Evolutionary conservation across 1,140 invertebrate species (phyloP), one percentile per base, ranked within the genome.

Genomic region (Watersipora subatra): DNA sequence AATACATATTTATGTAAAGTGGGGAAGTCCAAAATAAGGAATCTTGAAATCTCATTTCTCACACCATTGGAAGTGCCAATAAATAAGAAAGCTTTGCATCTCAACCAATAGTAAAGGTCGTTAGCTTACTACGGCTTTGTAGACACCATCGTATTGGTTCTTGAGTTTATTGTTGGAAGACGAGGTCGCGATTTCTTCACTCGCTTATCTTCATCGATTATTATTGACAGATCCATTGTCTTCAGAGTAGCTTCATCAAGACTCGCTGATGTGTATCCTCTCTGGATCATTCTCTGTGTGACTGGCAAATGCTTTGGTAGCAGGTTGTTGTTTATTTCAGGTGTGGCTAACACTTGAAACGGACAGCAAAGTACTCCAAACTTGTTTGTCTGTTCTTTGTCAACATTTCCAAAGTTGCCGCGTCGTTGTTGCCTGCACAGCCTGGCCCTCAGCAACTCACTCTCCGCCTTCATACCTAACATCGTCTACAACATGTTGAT

Each of bases 281-380:
- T 69, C 62, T 69, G 74, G 15, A 71, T 66, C 75, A 78, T 77
- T 55, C 75, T 66, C 22, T 71, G 67, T 62, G 75, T 75, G 2
- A 78, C 34, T 7, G 76, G 76, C 62, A 78, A 69, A 28, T 72
- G 68, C 3, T 66, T 65, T 2, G 76, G 75, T 1, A 78, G 68
- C 29, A 69, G 58, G 12, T 75, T 70, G n/a, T 74, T 72, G 2
- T 66, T 66, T 19, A 77, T 70, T 29, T 76, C 76, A 57, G 73
- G 70, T 25, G 74, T 76, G 26, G 69, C 68, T 15, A 79, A 67
- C 0, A 73, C 75, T 34, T 78, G 75, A 69, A 73, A 79, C 12
- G 77, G 76, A 3, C 76, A 77, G 61, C 77, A 79, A 15, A 76
- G 66, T 64, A 76, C 76, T 17, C 75, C 76, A 65, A 74, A 75